phyloP scores from a whole-genome alignment of 2,888 invertebrate species.

The Sericinus montela region DNA sequence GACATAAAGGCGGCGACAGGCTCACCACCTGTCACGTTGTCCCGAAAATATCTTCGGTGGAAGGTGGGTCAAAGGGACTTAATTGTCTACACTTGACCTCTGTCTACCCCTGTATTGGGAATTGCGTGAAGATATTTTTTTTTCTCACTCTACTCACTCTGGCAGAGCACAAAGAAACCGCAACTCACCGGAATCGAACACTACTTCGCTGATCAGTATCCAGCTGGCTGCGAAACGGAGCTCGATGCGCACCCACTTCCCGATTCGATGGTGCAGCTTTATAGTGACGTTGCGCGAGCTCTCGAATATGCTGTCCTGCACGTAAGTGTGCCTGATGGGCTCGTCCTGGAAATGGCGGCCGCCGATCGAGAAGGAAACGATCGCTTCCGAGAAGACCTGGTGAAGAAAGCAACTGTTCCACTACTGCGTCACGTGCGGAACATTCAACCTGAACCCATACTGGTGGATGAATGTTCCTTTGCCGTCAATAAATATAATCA shows the following conservation, averaged over 20 bases:
- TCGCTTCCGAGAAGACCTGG: constrained; percentile 91
- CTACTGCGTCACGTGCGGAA: too few relatives aligned
- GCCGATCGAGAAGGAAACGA: constrained; percentile 89
- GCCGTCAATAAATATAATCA: too few relatives aligned
- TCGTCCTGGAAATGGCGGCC: constrained; percentile 88
- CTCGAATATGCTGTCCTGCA: constrained; percentile 89
- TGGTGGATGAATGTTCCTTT: too few relatives aligned
- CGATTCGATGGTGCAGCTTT: constrained; percentile 89
- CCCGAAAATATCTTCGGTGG: too few relatives aligned
- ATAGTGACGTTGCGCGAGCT: constrained; percentile 89
- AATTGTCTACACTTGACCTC: too few relatives aligned
- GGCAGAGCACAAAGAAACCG: neutral
- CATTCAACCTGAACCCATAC: too few relatives aligned
- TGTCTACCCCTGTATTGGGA: too few relatives aligned
- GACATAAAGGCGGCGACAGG: too few relatives aligned
- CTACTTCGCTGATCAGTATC: constrained; percentile 94
- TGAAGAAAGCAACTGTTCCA: constrained; percentile 9
- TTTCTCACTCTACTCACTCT: neutral
- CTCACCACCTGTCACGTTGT: too few relatives aligned
- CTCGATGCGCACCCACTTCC: constrained; percentile 87
- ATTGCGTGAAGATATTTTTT: too few relatives aligned
- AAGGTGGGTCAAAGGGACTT: too few relatives aligned
- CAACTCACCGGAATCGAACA: constrained; percentile 87
- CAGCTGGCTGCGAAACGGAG: constrained; percentile 89
- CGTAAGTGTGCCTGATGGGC: constrained; percentile 85